These are phyloP conservation scores for Synergus gifuensis DNA, from an alignment of 2,888 invertebrate species.

Conservation along the genomic window DNA sequence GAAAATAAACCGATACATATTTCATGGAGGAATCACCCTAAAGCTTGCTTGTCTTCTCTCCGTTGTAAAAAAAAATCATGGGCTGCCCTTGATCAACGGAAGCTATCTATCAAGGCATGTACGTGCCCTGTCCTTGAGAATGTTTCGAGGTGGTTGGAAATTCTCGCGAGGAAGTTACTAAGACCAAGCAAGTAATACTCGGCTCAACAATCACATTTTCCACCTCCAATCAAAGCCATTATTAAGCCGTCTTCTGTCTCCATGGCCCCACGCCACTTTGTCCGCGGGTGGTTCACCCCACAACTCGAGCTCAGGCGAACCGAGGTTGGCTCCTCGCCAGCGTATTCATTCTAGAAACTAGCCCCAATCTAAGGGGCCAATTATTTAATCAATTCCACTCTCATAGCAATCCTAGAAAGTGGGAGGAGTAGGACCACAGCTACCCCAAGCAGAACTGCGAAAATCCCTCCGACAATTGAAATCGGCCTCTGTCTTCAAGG, in stretches of 20 bases:
- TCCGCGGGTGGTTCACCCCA: conserved; percentile 62
- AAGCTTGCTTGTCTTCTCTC: conserved; percentile 4
- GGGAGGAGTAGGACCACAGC: conserved; percentile 47
- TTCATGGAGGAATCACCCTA: conserved; percentile 10
- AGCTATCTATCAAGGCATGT: conserved; percentile 27
- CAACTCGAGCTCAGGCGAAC: conserved; percentile 50
- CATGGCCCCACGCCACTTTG: conserved; percentile 62
- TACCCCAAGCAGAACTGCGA: conserved; percentile 57
- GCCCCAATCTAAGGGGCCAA: conserved; percentile 76
- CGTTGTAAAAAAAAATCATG: not conserved
- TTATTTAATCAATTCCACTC: conserved; percentile 78
- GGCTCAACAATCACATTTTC: conserved; percentile 51
- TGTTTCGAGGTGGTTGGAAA: conserved; percentile 7
- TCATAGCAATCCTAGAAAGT: conserved; percentile 70
- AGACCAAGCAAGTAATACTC: conserved; percentile 32
- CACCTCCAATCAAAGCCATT: conserved; percentile 72
- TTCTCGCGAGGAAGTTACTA: conserved; percentile 13
- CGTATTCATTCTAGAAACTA: conserved; percentile 77
- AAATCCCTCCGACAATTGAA: conserved; percentile 73
- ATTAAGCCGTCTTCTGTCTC: conserved; percentile 72
- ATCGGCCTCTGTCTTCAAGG: conserved; percentile 53
- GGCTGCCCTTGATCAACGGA: conserved; percentile 14
- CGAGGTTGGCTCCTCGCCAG: conserved; percentile 63
- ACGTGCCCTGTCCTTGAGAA: conserved; percentile 19
- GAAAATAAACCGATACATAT: conserved; percentile 4